These are phyloP conservation scores for Ophion ellenae DNA, from an alignment of 2,888 invertebrate species.

Conservation along the genomic window DNA sequence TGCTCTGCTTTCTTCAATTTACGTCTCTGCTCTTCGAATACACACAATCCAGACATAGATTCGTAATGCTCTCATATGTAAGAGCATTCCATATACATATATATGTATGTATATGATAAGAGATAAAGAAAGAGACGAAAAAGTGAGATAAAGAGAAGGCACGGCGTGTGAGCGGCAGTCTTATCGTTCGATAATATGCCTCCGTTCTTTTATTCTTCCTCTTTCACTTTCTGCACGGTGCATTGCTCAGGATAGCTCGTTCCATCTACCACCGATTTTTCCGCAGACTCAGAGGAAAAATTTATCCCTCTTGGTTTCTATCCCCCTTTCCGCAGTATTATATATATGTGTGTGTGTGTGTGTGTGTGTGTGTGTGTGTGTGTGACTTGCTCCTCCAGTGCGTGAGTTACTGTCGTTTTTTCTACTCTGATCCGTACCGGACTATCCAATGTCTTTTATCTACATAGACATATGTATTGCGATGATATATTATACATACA, in stretches of 20 bases:
- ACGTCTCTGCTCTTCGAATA: slow-evolving; percentile 43
- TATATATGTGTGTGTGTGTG: too few species aligned
- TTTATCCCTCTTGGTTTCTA: slow-evolving; percentile 34
- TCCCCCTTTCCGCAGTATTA: background rate
- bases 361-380: background rate
- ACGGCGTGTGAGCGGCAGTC: slow-evolving; percentile 22
- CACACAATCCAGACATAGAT: slow-evolving; percentile 19
- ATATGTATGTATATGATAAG: background rate
- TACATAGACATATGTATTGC: background rate
- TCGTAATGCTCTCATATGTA: background rate
- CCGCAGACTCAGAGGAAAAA: slow-evolving; percentile 52
- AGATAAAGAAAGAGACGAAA: background rate
- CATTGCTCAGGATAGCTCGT: slow-evolving; percentile 53
- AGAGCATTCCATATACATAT: background rate
- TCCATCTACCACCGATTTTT: slow-evolving; percentile 54
- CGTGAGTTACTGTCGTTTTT: slow-evolving; percentile 29
- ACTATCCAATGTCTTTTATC: slow-evolving; percentile 24
- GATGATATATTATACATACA: background rate
- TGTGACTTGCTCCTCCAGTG: background rate
- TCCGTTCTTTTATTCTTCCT: slow-evolving; percentile 18
- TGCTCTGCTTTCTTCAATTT: slow-evolving; percentile 62
- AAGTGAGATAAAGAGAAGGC: slow-evolving; percentile 21
- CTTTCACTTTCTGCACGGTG: slow-evolving; percentile 29
- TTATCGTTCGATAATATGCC: slow-evolving; percentile 53
- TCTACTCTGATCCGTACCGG: slow-evolving; percentile 12